phyloP scores from a whole-genome alignment of 2,113 vertebrate genomes.

The Phaethornis superciliosus region DNA sequence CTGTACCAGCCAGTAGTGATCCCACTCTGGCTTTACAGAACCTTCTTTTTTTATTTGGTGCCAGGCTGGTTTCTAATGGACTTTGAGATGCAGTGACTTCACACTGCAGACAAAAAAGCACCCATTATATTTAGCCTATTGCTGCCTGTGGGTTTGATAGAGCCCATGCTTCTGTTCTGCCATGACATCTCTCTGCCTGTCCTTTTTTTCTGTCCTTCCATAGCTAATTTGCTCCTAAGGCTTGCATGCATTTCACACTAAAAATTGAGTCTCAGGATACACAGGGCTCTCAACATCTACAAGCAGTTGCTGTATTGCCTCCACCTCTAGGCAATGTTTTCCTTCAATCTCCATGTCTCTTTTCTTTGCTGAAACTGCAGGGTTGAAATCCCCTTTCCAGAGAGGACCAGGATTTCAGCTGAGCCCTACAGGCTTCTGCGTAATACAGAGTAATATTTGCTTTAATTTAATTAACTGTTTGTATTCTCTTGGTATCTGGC shows the following conservation, averaged over 20 bases:
- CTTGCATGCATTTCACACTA: neutral
- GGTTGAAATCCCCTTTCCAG: neutral
- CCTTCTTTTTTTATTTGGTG: neutral
- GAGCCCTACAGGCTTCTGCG: neutral
- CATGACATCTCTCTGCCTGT: neutral
- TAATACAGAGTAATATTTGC: neutral
- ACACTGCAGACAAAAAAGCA: neutral
- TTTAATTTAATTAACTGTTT: neutral
- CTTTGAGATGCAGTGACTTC: neutral
- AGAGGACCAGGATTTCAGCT: neutral
- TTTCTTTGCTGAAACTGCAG: neutral
- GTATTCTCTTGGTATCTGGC: neutral
- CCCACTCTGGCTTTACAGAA: neutral
- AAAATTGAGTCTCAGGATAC: neutral
- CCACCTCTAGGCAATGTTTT: neutral
- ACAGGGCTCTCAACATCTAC: rapidly evolving
- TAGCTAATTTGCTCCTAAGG: neutral
- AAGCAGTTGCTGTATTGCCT: neutral
- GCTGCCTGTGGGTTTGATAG: neutral
- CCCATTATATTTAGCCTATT: neutral
- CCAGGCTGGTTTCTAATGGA: neutral
- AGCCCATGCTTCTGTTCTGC: neutral
- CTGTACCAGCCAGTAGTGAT: neutral
- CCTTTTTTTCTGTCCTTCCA: neutral
- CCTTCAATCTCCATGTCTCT: neutral